These are phyloP conservation scores for Rhynchonycteris naso DNA, from an alignment of 2,797 vertebrate species.

Conservation along the genomic window DNA sequence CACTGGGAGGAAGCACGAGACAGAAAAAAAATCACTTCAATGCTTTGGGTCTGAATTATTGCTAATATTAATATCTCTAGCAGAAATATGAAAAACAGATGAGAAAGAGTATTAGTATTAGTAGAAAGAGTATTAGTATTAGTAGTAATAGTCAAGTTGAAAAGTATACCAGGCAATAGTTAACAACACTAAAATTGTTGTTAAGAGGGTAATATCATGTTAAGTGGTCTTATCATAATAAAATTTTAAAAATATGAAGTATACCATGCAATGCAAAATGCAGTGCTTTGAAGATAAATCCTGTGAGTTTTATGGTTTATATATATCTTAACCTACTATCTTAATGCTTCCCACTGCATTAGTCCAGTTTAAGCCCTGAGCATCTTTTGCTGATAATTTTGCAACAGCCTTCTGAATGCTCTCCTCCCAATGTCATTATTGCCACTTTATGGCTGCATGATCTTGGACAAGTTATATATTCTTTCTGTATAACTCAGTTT, in stretches of 20 bases:
- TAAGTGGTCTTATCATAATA: background rate
- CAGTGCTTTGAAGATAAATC: background rate
- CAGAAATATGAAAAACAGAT: background rate
- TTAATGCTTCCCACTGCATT: background rate
- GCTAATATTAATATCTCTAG: background rate
- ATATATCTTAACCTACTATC: background rate
- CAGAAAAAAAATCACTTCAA: background rate
- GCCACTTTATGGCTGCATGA: background rate
- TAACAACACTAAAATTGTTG: background rate
- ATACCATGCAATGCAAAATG: background rate
- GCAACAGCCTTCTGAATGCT: background rate
- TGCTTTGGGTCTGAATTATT: background rate
- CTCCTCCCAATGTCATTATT: background rate
- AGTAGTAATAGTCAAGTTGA: background rate
- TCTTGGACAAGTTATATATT: background rate
- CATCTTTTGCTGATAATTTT: background rate
- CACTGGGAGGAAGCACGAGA: background rate
- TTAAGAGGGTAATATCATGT: background rate
- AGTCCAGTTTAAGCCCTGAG: background rate
- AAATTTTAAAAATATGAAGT: background rate
- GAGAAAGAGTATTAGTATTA: background rate
- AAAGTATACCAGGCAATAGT: background rate
- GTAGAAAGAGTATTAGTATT: background rate
- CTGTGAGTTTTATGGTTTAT: background rate
- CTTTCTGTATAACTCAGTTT: background rate